Conservation (phyloP, 2,888 invertebrate species). For the Brachyptera risi region DNA sequence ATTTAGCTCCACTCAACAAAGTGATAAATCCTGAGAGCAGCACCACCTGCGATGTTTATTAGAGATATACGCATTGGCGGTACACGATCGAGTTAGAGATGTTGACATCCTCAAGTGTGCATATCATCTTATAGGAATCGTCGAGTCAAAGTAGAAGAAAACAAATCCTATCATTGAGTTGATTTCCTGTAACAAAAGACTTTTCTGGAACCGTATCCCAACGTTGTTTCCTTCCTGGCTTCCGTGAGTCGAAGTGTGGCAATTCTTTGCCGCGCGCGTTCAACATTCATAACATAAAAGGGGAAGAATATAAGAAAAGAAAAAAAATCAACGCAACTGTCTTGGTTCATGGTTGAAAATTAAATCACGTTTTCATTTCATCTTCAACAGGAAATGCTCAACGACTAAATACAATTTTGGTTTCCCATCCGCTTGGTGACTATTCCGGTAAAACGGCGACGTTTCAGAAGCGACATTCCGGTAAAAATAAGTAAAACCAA, state of each 20-base stretch:
- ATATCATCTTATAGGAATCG: constrained; percentile 12
- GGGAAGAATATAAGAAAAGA: constrained; percentile 1
- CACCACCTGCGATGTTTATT: constrained; percentile 28
- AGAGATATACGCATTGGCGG: neutral
- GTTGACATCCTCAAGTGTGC: neutral
- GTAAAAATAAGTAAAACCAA: neutral
- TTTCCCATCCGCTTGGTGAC: constrained; percentile 7
- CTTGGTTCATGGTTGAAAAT: constrained; percentile 13
- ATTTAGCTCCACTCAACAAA: constrained; percentile 28
- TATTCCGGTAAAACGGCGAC: neutral
- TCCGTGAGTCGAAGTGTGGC: neutral
- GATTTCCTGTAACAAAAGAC: constrained; percentile 5
- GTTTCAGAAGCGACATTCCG: constrained; percentile 7
- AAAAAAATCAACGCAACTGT: neutral
- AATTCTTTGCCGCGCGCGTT: too few relatives aligned
- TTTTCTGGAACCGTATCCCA: neutral
- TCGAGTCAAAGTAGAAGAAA: constrained; percentile 7
- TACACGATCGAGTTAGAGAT: neutral
- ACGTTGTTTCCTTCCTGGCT: neutral
- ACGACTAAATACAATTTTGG: constrained; percentile 22
- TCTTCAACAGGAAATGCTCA: constrained; percentile 17
- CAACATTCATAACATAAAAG: too few relatives aligned
- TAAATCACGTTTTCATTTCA: constrained; percentile 17
- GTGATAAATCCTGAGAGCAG: constrained; percentile 28
- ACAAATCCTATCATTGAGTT: constrained; percentile 4